phyloP scores from a whole-genome alignment of 1,140 invertebrate genomes.

The Gonatopus flavifemur region DNA sequence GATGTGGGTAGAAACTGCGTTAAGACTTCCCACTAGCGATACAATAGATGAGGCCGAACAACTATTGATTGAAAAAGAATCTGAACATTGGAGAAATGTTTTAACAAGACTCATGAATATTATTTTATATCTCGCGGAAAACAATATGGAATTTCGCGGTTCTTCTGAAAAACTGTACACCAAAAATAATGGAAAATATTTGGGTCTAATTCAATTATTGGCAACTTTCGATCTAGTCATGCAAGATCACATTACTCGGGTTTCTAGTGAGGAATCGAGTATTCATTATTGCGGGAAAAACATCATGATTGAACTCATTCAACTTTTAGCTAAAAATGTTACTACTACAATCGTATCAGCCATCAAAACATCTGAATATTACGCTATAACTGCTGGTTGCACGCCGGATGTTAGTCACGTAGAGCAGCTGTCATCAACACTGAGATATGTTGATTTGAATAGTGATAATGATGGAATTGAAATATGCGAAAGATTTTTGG shows the following conservation, averaged over 20 bases:
- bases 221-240: not conserved
- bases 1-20: slow-evolving; percentile 18
- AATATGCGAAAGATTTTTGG: slow-evolving; percentile 23
- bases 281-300: slow-evolving; percentile 3
- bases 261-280: too few species aligned
- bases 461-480: slow-evolving; percentile 5
- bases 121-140: slow-evolving; percentile 25
- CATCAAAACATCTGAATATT: slow-evolving; percentile 33
- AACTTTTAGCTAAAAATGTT: slow-evolving; percentile 10
- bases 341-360: slow-evolving; percentile 22
- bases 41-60: slow-evolving; percentile 25
- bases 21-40: slow-evolving; percentile 10
- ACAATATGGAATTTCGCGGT: slow-evolving; percentile 31
- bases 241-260: not conserved
- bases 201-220: not conserved
- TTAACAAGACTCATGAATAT: slow-evolving; percentile 25
- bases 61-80: slow-evolving; percentile 21
- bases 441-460: slow-evolving; percentile 17
- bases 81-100: slow-evolving; percentile 24
- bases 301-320: not conserved
- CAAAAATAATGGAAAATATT: slow-evolving; percentile 1
- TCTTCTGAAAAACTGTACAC: not conserved
- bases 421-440: slow-evolving; percentile 31
- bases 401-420: slow-evolving; percentile 33
- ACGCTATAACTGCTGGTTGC: slow-evolving; percentile 33